Evolutionary conservation across 2,797 vertebrate genomes (phyloP).

Genomic region (Halcyon leucocephala): DNA sequence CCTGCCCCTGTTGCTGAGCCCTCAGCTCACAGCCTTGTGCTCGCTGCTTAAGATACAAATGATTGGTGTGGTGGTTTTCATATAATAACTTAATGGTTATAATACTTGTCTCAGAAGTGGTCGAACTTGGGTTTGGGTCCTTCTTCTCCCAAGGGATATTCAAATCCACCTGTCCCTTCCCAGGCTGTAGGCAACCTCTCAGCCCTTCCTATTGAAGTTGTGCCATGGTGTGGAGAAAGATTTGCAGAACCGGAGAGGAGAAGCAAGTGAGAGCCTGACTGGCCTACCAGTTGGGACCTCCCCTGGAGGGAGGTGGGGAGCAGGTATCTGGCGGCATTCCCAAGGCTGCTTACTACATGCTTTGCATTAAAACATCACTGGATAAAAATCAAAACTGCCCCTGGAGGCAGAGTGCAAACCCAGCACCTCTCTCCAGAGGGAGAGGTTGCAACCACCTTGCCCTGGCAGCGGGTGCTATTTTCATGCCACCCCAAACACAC

Average conservation of each 20-base stretch:
- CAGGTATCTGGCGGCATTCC: conserved; percentile 26
- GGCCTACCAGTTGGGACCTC: not conserved
- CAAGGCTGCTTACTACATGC: not conserved
- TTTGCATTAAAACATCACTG: conserved; percentile 43
- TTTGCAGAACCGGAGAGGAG: not conserved
- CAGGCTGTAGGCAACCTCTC: conserved; percentile 68
- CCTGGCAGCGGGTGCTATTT: not conserved
- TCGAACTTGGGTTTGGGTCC: conserved; percentile 27
- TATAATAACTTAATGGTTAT: conserved; percentile 11
- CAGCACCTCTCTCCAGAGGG: not conserved
- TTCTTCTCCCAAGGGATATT: conserved; percentile 58
- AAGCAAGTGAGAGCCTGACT: conserved; percentile 69
- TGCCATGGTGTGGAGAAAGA: not conserved
- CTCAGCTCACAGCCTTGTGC: not conserved
- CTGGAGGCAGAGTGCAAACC: conserved; percentile 35
- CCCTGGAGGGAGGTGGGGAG: conserved; percentile 17
- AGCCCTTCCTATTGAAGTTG: conserved; percentile 37
- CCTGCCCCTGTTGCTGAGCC: conserved; percentile 30
- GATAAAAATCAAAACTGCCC: conserved; percentile 42
- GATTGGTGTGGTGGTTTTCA: conserved; percentile 38
- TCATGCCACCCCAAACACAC: not conserved
- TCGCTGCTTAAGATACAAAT: conserved; percentile 60
- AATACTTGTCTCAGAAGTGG: conserved; percentile 56
- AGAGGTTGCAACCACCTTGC: conserved; percentile 9
- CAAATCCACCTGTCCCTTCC: conserved; percentile 69